Evolutionary conservation across 2,113 vertebrate species (phyloP).

Genomic region (Oxyruncus cristatus): DNA sequence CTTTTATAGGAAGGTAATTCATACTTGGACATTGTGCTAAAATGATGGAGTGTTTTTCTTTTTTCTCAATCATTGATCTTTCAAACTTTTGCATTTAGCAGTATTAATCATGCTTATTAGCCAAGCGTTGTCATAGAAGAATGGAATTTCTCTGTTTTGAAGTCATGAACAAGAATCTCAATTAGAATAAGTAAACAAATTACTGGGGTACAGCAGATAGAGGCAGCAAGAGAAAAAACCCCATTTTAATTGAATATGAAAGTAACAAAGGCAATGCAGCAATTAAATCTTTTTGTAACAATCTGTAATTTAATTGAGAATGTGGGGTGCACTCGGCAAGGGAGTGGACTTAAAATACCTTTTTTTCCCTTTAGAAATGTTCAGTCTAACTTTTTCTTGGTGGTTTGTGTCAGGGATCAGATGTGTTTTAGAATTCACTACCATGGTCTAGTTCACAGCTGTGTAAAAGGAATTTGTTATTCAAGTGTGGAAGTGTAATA

Average conservation of each 20-base stretch:
- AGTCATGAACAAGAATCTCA: conserved; percentile 50
- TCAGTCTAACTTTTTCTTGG: neutral
- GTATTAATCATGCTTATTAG: conserved; percentile 67
- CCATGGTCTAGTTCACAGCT: neutral
- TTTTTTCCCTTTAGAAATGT: neutral
- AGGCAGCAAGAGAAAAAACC: neutral
- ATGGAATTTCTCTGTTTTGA: conserved; percentile 47
- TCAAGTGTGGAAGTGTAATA: neutral
- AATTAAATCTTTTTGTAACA: neutral
- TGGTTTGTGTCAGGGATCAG: neutral
- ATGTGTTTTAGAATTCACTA: neutral
- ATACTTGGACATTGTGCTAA: conserved; percentile 27
- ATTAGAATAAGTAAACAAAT: conserved; percentile 49
- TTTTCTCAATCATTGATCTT: conserved; percentile 61
- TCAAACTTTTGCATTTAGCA: conserved; percentile 57
- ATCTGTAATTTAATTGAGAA: neutral
- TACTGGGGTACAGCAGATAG: neutral
- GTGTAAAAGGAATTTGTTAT: neutral
- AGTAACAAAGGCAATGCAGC: conserved; percentile 27
- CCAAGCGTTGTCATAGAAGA: conserved; percentile 46
- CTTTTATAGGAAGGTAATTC: conserved; percentile 55
- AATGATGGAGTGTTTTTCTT: conserved; percentile 58
- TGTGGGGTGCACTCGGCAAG: neutral
- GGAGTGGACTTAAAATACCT: neutral
- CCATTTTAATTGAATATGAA: conserved; percentile 36